Evolutionary conservation across 2,888 invertebrate species (phyloP), one percentile per base, ranked within the genome.

Genomic region (Calliopum simillimum): DNA sequence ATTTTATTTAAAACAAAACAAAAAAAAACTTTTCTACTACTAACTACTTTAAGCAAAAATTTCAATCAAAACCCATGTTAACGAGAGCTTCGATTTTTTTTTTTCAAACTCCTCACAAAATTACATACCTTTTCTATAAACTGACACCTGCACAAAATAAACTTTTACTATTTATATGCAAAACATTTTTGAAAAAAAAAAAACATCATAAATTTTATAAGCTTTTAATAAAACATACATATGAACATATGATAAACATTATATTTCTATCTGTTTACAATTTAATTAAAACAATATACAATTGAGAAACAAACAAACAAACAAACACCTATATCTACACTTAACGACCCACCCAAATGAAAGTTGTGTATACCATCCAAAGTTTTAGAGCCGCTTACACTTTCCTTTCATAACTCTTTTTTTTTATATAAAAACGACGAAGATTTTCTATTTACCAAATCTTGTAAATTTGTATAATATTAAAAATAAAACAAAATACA

Each of bases 191-290:
- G 8, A 58, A 53, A 68, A 59, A 64, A 16, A n/a, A n/a, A n/a
- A n/a, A n/a, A n/a, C n/a, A n/a, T 23, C 25, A 5, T 14, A 79
- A 75, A 78, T 79, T 77, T 63, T 61, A 66, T 59, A 41, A 55
- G 43, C 56, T 44, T 62, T 53, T 62, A 68, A 47, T 12, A 21
- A 59, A 44, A 55, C 25, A 71, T 49, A 68, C 12, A 66, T 69
- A 46, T 16, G 21, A 64, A 58, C 19, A 41, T 67, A 65, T 49
- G 43, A 21, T 41, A 59, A 58, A 41, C 23, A 47, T 41, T 19
- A 67, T 61, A 61, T 44, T 49, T 61, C 41, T n/a, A 68, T 23
- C 55, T 14, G 19, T 51, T n/a, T 33, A 51, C 23, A 16, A 16
- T 16, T 53, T 33, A n/a, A n/a, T 41, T 19, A 4, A 19, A 12